These are phyloP conservation scores for Stegophylla sp. DNA, from an alignment of 2,888 invertebrate genomes.

Conservation along the genomic window DNA sequence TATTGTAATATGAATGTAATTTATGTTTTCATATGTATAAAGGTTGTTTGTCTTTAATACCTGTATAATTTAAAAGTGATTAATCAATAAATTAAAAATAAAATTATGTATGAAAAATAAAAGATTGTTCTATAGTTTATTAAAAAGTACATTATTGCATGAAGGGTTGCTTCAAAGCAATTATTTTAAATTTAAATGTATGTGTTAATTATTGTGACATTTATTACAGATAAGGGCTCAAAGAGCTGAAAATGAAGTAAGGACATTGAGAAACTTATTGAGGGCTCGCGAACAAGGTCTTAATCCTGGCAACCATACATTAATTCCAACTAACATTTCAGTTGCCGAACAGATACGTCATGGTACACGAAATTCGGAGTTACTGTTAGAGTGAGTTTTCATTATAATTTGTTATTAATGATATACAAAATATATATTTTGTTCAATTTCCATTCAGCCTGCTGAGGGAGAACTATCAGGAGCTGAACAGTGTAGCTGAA, in stretches of 20 bases:
- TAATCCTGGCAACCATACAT: neutral
- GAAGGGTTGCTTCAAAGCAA: too few species aligned
- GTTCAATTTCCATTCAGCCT: neutral
- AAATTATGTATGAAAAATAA: too few species aligned
- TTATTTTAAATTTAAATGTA: too few species aligned
- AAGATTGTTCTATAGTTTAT: too few species aligned
- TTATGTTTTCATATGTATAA: too few species aligned
- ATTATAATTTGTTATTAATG: neutral
- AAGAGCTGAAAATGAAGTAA: slow-evolving; percentile 52
- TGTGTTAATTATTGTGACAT: too few species aligned
- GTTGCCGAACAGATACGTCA: slow-evolving; percentile 47
- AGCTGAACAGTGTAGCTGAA: slow-evolving; percentile 38
- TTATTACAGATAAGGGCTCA: slow-evolving; percentile 43
- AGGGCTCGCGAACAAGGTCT: slow-evolving; percentile 28
- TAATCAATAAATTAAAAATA: too few species aligned
- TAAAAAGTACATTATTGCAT: too few species aligned
- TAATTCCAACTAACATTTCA: slow-evolving; percentile 23
- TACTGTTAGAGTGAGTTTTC: slow-evolving; percentile 36
- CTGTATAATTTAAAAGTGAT: too few species aligned
- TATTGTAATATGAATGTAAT: too few species aligned
- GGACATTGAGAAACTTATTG: slow-evolving; percentile 31
- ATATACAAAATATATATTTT: neutral
- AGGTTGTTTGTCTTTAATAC: too few species aligned
- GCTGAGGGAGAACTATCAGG: slow-evolving; percentile 40
- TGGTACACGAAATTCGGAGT: slow-evolving; percentile 44